Base-by-base conservation (phyloP, 2,113 vertebrate species). In the Alligator sinensis region DNA sequence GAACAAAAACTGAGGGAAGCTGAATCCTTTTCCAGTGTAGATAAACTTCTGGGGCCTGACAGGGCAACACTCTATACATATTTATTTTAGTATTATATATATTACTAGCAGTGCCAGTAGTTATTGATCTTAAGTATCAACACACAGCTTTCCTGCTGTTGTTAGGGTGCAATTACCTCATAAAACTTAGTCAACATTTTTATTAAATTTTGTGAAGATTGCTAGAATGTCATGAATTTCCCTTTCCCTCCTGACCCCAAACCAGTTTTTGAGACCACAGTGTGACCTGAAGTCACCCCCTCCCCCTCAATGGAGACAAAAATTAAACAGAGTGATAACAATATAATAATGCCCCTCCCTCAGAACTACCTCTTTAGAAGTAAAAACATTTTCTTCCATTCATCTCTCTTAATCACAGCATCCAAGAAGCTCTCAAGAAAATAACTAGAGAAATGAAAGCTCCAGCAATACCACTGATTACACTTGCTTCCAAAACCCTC, bases 381-480 rank as follows among this genome's bases (percentile, higher is more conserved):
- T 28, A 16, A 70, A 75, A 30, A 11, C 82, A 2, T 22, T 13
- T 27, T 78, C 38, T 88, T 24, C 38, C 6, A 22, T 24, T 27
- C 68, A 4, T 57, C 25, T 22, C 7, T 19, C 55, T 1, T 0
- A 28, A 83, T 16, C 5, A 47, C 2, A 30, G 0, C 21, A 38
- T 72, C 38, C 14, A 38, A 72, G 38, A 34, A 0, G 1, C 82
- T 84, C 54, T 64, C 34, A 84, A 85, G 55, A 22, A 68, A 38
- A 28, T 0, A 47, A 72, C 70, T 0, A 30, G 62, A 82, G 30
- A 68, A 59, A 82, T 5, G 4, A 1, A 15, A 63, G 75, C 10
- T 25, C 28, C 2, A 0, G 24, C 17, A n/a, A 62, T 3, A 5
- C 13, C 13, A 22, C 0, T 2, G 11, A 76, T 21, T 12, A 30